Conservation (phyloP, 2,113 vertebrate genomes). For the Psittacula cyanocephala region DNA sequence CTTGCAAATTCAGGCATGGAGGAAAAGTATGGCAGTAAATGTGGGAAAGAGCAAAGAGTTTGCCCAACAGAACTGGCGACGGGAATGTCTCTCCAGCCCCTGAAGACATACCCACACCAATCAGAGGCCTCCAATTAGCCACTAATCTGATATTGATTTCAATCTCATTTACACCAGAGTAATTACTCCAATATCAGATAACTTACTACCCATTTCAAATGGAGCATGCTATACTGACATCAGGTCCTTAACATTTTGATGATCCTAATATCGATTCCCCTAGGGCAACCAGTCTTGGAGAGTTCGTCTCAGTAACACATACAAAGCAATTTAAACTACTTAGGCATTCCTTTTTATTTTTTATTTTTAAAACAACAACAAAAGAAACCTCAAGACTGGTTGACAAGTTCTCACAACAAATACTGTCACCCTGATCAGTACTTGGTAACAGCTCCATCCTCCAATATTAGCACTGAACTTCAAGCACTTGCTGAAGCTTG, state of each 20-base stretch:
- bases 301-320: neutral
- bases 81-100: neutral
- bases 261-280: neutral
- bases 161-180: conserved; percentile 13
- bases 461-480: neutral
- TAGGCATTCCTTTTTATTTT: neutral
- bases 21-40: neutral
- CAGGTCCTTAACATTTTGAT: neutral
- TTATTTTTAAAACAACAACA: neutral
- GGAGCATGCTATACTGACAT: neutral
- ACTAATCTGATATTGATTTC: conserved; percentile 18
- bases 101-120: neutral
- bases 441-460: neutral
- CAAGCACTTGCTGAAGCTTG: conserved; percentile 42
- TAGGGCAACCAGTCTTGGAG: neutral
- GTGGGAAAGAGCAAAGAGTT: neutral
- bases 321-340: neutral
- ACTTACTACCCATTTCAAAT: neutral
- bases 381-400: neutral
- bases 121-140: neutral
- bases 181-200: neutral
- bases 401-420: neutral
- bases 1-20: neutral
- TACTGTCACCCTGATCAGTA: neutral
- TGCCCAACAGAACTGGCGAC: neutral